Conservation (phyloP, 2,888 invertebrate species). For the Theretra japonica region DNA sequence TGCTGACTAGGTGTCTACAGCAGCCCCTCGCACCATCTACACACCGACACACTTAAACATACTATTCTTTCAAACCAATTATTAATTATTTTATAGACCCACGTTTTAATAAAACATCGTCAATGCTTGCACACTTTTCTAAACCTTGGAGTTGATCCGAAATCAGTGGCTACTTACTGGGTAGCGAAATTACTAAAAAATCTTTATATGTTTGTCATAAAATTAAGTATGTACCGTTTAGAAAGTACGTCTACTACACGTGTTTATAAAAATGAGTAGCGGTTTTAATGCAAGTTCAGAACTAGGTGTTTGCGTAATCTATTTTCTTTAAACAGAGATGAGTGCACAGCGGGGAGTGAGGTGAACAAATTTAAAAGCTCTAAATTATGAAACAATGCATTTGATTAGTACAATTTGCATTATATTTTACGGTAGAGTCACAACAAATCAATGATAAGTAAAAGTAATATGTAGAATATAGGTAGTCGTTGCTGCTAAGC, state of each 20-base stretch:
- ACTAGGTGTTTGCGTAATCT: slow-evolving; percentile 1
- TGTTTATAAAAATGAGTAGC: slow-evolving; percentile 15
- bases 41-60: slow-evolving; percentile 44
- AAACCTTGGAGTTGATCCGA: background rate
- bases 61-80: slow-evolving; percentile 5
- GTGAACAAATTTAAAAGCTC: too few species aligned
- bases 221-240: background rate
- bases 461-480: too few species aligned
- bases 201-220: slow-evolving; percentile 1
- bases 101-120: background rate
- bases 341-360: too few species aligned
- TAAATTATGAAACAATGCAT: too few species aligned
- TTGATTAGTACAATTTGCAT: too few species aligned
- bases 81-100: background rate
- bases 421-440: too few species aligned
- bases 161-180: too few species aligned
- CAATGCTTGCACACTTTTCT: too few species aligned
- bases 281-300: background rate
- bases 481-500: background rate
- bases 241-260: slow-evolving; percentile 5
- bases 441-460: too few species aligned
- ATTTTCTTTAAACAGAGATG: background rate
- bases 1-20: slow-evolving; percentile 66
- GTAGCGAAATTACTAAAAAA: background rate
- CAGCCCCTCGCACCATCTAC: slow-evolving; percentile 61